Evolutionary conservation across 2,113 vertebrate genomes (phyloP), one percentile per base, ranked within the genome.

Genomic region (Ophiodon elongatus): DNA sequence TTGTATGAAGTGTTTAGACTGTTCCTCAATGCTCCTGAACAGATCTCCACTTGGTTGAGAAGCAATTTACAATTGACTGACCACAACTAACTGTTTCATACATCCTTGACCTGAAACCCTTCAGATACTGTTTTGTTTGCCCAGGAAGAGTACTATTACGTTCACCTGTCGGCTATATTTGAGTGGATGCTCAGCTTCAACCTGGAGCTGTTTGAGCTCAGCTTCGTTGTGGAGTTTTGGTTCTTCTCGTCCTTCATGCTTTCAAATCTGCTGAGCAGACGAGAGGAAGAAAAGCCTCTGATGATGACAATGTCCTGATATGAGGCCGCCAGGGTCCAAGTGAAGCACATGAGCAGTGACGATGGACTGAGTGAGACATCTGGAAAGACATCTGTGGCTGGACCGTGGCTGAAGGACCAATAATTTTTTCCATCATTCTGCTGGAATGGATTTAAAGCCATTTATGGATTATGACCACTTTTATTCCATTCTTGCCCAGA

Each of bases 171-270:
- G 5, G 95, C 96, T 2, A 68, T 96, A 17, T 95, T 95, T 73
- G 96, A 96, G 82, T 96, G 96, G 96, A 91, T 90, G 57, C 91
- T 96, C 45, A 93, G 92, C 1, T 19, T 91, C 33, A 96, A 96
- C 86, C 65, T 96, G 79, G 92, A 96, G 85, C 52, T 96, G 45
- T 96, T 96, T 71, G 95, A 96, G 86, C 90, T 96, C 84, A 96
- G 93, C 85, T 96, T 81, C 13, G 54, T 75, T 0, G 83, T 90
- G 67, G 96, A 96, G 83, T 96, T 96, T 76, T 91, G 56, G 60
- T 93, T 80, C 88, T 96, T 96, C 88, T 95, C 95, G 0, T 94
- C 95, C 13, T 92, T 80, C 83, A 95, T 96, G 96, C 9, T 96
- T 39, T 90, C 94, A n/a, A 94, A 94, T 9, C 89, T 96, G 60